Conservation (phyloP, 2,113 vertebrate species). For the Tursiops truncatus region DNA sequence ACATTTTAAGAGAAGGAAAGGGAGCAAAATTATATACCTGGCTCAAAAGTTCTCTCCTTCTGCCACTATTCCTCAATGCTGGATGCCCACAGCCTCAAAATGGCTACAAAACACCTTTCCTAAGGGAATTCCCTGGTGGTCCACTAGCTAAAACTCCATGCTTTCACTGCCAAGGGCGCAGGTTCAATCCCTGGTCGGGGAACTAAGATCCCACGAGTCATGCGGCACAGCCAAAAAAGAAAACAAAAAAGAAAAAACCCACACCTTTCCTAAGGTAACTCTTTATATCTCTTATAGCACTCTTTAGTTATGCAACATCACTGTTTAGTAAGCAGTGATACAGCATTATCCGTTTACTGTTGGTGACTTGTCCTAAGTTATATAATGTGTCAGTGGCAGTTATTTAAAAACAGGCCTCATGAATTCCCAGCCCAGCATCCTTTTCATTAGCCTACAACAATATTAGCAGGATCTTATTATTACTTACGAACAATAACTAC, state of each 20-base stretch:
- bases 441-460: conserved; percentile 33
- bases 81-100: background rate
- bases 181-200: background rate
- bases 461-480: conserved; percentile 5
- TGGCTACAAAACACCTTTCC: conserved; percentile 1
- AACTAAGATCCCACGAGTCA: background rate
- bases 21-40: conserved; percentile 11
- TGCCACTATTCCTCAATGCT: background rate
- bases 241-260: background rate
- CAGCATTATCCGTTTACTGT: conserved; percentile 22
- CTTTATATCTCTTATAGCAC: background rate
- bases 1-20: background rate
- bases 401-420: conserved; percentile 7
- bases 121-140: background rate
- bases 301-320: background rate
- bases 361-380: conserved; percentile 53
- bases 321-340: conserved; percentile 37
- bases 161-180: background rate
- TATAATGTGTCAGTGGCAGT: background rate
- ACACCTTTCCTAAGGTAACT: background rate
- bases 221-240: background rate
- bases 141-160: background rate
- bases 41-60: background rate
- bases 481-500: conserved; percentile 3
- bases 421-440: background rate